Conservation (phyloP, 2,113 vertebrate genomes). For the Cyanistes caeruleus region DNA sequence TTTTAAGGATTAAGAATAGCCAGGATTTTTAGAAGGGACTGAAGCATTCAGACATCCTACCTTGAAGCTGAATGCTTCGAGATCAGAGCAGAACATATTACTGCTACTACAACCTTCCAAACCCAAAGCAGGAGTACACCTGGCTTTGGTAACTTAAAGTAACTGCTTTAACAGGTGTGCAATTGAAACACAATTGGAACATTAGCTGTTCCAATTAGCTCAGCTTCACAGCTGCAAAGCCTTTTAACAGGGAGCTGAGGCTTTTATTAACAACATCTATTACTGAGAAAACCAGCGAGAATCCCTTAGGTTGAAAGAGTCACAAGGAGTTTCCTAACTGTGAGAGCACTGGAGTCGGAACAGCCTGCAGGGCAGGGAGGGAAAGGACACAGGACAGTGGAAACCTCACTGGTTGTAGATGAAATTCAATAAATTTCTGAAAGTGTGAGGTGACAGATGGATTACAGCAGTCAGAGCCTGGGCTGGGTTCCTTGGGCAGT, state of each 20-base stretch:
- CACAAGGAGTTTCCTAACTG: neutral
- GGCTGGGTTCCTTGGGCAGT: neutral
- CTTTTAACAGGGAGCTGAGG: neutral
- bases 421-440: neutral
- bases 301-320: neutral
- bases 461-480: neutral
- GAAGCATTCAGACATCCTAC: neutral
- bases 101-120: neutral
- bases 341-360: fast-evolving
- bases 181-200: neutral
- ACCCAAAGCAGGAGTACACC: fast-evolving
- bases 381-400: neutral
- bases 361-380: neutral
- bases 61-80: fast-evolving
- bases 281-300: neutral
- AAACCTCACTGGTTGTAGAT: neutral
- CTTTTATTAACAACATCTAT: fast-evolving
- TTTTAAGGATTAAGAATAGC: neutral
- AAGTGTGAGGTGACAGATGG: neutral
- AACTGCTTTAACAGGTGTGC: neutral
- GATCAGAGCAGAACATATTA: neutral
- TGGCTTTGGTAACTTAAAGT: too few relatives aligned
- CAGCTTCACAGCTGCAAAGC: neutral
- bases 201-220: neutral
- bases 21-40: neutral